These are phyloP conservation scores for rat (Rattus norvegicus) DNA, from an alignment of 2,113 vertebrate species.

Conservation along the genomic window DNA sequence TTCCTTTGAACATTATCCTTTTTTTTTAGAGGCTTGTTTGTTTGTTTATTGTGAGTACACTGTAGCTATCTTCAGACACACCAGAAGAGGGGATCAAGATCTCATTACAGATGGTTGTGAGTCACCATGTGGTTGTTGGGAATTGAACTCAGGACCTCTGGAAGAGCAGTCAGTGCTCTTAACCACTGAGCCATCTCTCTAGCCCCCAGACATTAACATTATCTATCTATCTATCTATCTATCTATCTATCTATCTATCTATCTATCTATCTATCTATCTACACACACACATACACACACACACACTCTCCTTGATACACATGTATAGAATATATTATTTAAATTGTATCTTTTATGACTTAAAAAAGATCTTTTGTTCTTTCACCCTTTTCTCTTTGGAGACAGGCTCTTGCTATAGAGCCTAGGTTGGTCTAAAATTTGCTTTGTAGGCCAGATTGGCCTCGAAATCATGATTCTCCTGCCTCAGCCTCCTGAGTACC, in stretches of 20 bases:
- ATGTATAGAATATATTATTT: not conserved
- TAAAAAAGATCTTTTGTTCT: not conserved
- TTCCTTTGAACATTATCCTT: slow-evolving; percentile 3
- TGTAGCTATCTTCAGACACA: too few relatives aligned
- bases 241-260: too few relatives aligned
- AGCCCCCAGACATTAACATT: too few relatives aligned
- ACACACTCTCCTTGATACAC: not conserved
- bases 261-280: too few relatives aligned
- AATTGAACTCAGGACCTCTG: too few relatives aligned
- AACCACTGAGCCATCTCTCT: too few relatives aligned
- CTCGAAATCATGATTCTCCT: not conserved
- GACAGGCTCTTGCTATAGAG: not conserved
- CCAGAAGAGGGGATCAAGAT: too few relatives aligned
- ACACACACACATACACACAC: not conserved
- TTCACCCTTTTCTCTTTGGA: not conserved
- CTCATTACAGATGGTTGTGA: too few relatives aligned
- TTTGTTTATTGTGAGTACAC: too few relatives aligned
- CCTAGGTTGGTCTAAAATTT: not conserved
- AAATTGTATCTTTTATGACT: not conserved
- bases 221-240: too few relatives aligned
- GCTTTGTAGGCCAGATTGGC: not conserved
- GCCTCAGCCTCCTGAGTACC: not conserved
- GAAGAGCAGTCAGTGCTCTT: too few relatives aligned
- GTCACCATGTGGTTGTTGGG: too few relatives aligned
- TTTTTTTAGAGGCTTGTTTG: not conserved